Base-by-base conservation (phyloP, 2,888 invertebrate genomes). In the Drosophila neonasuta region DNA sequence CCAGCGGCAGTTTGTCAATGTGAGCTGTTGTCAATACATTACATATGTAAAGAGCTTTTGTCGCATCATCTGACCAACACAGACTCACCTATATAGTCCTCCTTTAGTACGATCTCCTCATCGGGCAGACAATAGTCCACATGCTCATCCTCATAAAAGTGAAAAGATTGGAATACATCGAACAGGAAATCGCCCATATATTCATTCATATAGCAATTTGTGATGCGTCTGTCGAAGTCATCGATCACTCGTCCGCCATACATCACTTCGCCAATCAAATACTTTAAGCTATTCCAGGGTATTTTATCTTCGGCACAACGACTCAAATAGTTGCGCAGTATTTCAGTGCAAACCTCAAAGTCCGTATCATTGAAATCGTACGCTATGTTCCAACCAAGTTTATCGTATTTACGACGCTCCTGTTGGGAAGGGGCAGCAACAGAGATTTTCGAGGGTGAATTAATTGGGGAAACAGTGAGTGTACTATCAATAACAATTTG, bases 301-400 rank as follows among this genome's bases (percentile, higher is more conserved):
- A 97, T 94, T 59, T 94, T 93, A 1, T 91, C 89, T n/a, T 92
- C 90, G 8, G 91, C 91, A 0, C 92, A 91, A 77, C 97, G 95
- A 15, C 93, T 95, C 57, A 98, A 92, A 91, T 97, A 98, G 2
- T 95, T 96, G 74, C 95, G 94, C 68, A 98, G 91, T 69, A 98
- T 97, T 89, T 95, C 94, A 84, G 95, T 93, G 91, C 97, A 97
- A 34, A 97, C 97, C 67, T 94, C 94, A 90, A 97, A 97, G 91
- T 98, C 98, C 0, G 97, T 96, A 90, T 97, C 96, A 90, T 96
- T 97, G 91, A 98, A 98, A 91, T 98, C 97, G 90, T 98, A 98
- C 56, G 94, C 93, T 73, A 97, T 96, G 89, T 98, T 98, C 97
- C 97, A 98, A 1, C 98, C 98, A 61, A 97, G 95, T 91, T 97